These are phyloP conservation scores for Rhingia rostrata DNA, from an alignment of 2,888 invertebrate species.

Conservation along the genomic window DNA sequence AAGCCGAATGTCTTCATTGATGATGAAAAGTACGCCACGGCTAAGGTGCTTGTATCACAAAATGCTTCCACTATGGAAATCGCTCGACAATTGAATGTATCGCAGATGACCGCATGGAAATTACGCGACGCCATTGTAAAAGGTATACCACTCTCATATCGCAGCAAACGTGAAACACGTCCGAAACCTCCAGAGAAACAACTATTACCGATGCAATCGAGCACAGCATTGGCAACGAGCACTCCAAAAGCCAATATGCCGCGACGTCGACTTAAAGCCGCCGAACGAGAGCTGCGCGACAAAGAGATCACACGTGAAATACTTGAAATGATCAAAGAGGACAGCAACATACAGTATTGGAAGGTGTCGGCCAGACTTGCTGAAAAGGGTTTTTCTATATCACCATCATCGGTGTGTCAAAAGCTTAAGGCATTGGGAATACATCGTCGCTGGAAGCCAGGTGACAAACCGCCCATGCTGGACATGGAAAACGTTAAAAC, in stretches of 20 bases:
- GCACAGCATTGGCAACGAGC: conserved; percentile 29
- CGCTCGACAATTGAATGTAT: conserved; percentile 81
- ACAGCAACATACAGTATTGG: conserved; percentile 82
- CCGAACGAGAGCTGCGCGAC: conserved; percentile 80
- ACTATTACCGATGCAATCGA: conserved; percentile 19
- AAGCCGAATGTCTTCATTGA: conserved; percentile 82
- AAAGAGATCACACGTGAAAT: conserved; percentile 82
- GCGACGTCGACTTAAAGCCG: conserved; percentile 80
- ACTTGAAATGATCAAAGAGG: conserved; percentile 81
- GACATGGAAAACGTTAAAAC: conserved; percentile 80
- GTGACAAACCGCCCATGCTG: conserved; percentile 81
- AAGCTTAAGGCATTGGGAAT: conserved; percentile 82
- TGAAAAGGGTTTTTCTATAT: conserved; percentile 82
- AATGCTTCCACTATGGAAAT: conserved; percentile 82
- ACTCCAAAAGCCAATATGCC: conserved; percentile 76
- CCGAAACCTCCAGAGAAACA: conserved; percentile 60
- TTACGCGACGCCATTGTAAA: conserved; percentile 82
- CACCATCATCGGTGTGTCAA: conserved; percentile 82
- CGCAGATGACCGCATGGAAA: conserved; percentile 83
- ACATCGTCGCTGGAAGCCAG: conserved; percentile 82
- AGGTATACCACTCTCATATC: conserved; percentile 82
- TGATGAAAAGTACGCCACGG: conserved; percentile 82
- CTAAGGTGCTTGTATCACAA: conserved; percentile 81
- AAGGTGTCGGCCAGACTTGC: conserved; percentile 82
- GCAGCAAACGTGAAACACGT: conserved; percentile 78